A percentile compares a stretch with the other conserved stretches of the same genome.
Conservation (phyloP, 2,797 vertebrate genomes). For the Lophura swinhoii region DNA sequence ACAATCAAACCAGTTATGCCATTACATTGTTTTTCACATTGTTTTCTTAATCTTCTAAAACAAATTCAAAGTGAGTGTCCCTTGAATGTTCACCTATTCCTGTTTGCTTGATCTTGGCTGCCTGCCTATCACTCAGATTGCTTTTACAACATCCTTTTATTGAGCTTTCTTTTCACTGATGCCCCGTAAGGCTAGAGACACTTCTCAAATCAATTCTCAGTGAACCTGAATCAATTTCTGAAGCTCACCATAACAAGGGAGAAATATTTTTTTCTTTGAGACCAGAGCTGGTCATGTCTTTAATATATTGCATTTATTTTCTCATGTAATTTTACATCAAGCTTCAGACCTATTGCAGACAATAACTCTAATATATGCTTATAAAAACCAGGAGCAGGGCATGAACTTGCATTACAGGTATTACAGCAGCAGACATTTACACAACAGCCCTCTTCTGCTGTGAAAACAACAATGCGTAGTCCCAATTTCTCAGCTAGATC, state of each 20-base stretch:
- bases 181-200: slow-evolving; percentile 32
- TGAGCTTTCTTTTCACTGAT: slow-evolving; percentile 34
- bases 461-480: slow-evolving; percentile 12
- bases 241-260: slow-evolving; percentile 60
- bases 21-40: not conserved
- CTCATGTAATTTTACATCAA: slow-evolving; percentile 48
- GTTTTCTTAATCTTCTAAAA: slow-evolving; percentile 11
- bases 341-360: slow-evolving; percentile 25
- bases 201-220: slow-evolving; percentile 66
- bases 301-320: slow-evolving; percentile 39
- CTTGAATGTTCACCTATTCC: not conserved
- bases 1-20: not conserved
- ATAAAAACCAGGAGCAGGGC: slow-evolving; percentile 15
- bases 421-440: not conserved
- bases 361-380: slow-evolving; percentile 5
- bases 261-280: not conserved
- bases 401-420: slow-evolving; percentile 47
- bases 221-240: slow-evolving; percentile 63
- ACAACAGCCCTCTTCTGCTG: not conserved
- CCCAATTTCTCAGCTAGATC: slow-evolving; percentile 6
- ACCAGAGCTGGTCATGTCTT: not conserved
- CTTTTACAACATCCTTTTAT: slow-evolving; percentile 56
- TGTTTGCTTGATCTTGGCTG: slow-evolving; percentile 30
- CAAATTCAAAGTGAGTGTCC: not conserved
- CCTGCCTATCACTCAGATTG: not conserved